phyloP scores from a whole-genome alignment of 2,888 invertebrate species.

The Malachius bipustulatus region DNA sequence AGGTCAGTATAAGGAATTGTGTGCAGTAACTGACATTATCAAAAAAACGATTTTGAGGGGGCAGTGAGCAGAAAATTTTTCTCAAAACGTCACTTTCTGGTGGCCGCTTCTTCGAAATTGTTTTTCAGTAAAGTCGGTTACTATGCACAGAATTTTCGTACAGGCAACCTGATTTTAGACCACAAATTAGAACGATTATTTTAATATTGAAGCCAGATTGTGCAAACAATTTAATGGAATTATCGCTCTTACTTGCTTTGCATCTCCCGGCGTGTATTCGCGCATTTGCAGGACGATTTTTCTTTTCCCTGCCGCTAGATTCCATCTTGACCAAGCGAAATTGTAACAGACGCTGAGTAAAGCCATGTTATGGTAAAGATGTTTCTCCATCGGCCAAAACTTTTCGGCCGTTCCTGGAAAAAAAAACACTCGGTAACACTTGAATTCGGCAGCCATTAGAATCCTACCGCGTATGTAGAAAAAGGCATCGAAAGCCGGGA shows the following conservation, averaged over 20 bases:
- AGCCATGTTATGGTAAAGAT: conserved; percentile 70
- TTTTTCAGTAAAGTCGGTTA: too few relatives aligned
- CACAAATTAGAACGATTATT: too few relatives aligned
- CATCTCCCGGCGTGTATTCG: conserved; percentile 38
- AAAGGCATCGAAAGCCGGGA: conserved; percentile 36
- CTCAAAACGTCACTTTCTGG: too few relatives aligned
- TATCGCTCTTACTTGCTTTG: conserved; percentile 44
- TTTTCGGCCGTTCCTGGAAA: conserved; percentile 47
- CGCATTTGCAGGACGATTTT: conserved; percentile 57
- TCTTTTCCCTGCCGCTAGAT: conserved; percentile 44
- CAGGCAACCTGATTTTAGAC: too few relatives aligned
- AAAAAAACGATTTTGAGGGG: too few relatives aligned
- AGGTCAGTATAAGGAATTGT: too few relatives aligned
- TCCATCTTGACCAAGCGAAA: conserved; percentile 68
- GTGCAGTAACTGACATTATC: too few relatives aligned
- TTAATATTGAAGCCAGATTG: too few relatives aligned
- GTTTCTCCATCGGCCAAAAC: conserved; percentile 61
- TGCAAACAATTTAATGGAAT: too few relatives aligned
- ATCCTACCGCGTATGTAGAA: conserved; percentile 50
- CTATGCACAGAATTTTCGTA: too few relatives aligned
- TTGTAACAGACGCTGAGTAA: conserved; percentile 57
- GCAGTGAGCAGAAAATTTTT: too few relatives aligned
- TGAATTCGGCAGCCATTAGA: neutral
- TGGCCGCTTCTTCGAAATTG: too few relatives aligned
- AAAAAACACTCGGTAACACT: conserved; percentile 4